A percentile compares a stretch with the other conserved stretches of the same genome.
Evolutionary conservation across 2,113 vertebrate genomes (phyloP).

Genomic region (Mus musculus): GRCm39 chr4:45454501-45455000

Average conservation of each 20-base stretch:
- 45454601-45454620: neutral
- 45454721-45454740: neutral
- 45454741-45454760: conserved; percentile 23
- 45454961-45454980: neutral
- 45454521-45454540: neutral
- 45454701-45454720: neutral
- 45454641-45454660: neutral
- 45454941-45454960: neutral
- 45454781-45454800: conserved; percentile 53
- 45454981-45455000: neutral
- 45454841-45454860: neutral
- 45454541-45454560: neutral
- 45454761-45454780: conserved; percentile 14
- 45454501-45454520: neutral
- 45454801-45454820: conserved; percentile 45
- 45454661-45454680: neutral
- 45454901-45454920: neutral
- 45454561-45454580: neutral
- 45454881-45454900: neutral
- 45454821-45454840: conserved; percentile 25
- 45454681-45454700: neutral
- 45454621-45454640: neutral
- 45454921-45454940: neutral
- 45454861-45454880: neutral
- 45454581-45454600: neutral